phyloP scores from a whole-genome alignment of 2,888 invertebrate species.

The Lottia gigantea region DNA sequence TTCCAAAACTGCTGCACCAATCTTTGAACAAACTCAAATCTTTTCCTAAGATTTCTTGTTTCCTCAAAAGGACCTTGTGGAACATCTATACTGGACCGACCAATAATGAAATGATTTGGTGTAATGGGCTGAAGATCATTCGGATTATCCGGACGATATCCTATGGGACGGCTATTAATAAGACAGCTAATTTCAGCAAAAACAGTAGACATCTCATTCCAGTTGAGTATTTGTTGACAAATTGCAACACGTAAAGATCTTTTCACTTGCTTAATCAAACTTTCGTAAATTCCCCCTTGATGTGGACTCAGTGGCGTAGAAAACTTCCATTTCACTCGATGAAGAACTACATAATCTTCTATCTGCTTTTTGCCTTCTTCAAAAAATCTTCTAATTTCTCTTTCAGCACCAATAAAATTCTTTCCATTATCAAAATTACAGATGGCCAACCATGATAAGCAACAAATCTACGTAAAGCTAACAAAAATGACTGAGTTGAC shows the following conservation, averaged over 20 bases:
- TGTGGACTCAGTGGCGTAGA: conserved; percentile 16
- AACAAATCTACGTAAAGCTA: neutral
- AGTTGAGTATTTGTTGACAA: conserved; percentile 3
- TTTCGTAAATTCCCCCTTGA: conserved; percentile 20
- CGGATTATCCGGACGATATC: neutral
- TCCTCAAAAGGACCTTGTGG: conserved; percentile 6
- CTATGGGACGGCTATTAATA: neutral
- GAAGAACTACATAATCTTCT: conserved; percentile 3
- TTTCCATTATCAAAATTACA: neutral
- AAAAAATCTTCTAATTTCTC: conserved; percentile 12
- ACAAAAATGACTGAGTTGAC: conserved; percentile 5
- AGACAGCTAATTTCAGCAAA: neutral
- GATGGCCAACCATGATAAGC: conserved; percentile 13
- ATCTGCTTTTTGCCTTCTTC: conserved; percentile 13
- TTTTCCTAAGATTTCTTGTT: neutral
- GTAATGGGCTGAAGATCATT: conserved; percentile 12
- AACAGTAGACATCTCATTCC: conserved; percentile 12
- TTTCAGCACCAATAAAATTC: neutral
- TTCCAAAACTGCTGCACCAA: neutral
- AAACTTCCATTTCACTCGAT: conserved; percentile 19
- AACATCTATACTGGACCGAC: neutral
- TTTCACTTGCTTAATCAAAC: conserved; percentile 8
- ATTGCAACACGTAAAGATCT: neutral
- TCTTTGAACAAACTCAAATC: conserved; percentile 5
- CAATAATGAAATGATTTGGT: conserved; percentile 12